phyloP scores from a whole-genome alignment of 2,797 vertebrate genomes.

The Mormyrus proboscirostris region DNA sequence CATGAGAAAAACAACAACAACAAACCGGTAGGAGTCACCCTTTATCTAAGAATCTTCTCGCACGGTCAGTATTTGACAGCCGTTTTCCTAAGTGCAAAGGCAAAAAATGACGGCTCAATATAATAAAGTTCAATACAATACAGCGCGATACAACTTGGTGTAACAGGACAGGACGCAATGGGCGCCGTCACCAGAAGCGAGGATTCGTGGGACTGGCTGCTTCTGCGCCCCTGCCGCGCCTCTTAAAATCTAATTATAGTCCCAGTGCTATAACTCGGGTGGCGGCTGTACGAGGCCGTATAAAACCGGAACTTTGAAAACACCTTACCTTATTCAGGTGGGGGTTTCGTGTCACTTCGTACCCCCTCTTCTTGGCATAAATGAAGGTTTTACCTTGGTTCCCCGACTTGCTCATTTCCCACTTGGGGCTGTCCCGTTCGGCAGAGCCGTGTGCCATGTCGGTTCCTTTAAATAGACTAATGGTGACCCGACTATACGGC shows the following conservation, averaged over 20 bases:
- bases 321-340: slow-evolving; percentile 79
- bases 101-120: background rate
- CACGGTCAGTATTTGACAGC: background rate
- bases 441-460: slow-evolving; percentile 54
- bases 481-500: slow-evolving; percentile 41
- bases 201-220: background rate
- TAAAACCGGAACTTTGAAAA: background rate
- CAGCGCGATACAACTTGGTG: background rate
- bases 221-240: slow-evolving; percentile 21
- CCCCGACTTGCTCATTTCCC: slow-evolving; percentile 58
- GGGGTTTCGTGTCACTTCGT: slow-evolving; percentile 77
- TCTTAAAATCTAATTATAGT: slow-evolving; percentile 70
- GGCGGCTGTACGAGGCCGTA: background rate
- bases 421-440: slow-evolving; percentile 57
- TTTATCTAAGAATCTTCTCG: background rate
- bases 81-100: background rate
- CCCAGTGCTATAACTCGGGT: background rate
- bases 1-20: background rate
- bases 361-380: slow-evolving; percentile 78
- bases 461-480: slow-evolving; percentile 53
- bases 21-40: background rate
- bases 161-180: background rate
- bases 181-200: background rate
- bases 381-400: slow-evolving; percentile 50
- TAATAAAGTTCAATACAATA: background rate